These are phyloP conservation scores for Chrysogorgia sp. DNA, from an alignment of 92 coral and sea anemone species.

Conservation along the genomic window DNA sequence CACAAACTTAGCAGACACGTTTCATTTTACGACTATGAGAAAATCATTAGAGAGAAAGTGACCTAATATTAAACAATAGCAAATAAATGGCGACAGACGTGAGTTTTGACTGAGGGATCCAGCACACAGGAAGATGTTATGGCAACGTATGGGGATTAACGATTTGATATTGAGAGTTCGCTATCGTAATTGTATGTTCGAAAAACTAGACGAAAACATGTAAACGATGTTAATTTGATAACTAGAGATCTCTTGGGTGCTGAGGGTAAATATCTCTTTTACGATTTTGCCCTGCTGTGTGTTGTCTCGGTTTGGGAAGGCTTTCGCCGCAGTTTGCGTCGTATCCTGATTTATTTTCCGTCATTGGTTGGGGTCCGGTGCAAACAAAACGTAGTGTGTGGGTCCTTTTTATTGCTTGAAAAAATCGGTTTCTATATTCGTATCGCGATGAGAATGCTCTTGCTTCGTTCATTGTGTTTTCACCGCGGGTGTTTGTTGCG, in stretches of 20 bases:
- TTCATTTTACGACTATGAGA: neutral
- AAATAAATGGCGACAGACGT: neutral
- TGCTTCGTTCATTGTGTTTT: neutral
- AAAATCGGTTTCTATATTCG: conserved; percentile 25
- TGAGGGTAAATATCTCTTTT: conserved; percentile 40
- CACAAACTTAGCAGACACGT: neutral
- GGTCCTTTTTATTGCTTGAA: conserved; percentile 19
- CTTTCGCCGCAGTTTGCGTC: conserved; percentile 22
- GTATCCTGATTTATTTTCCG: neutral
- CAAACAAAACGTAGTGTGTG: conserved; percentile 33
- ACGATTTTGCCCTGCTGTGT: conserved; percentile 14
- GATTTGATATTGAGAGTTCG: neutral
- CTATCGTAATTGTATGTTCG: conserved; percentile 9
- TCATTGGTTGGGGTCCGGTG: conserved; percentile 16
- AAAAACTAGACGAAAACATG: conserved; percentile 24
- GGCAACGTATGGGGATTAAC: conserved; percentile 17
- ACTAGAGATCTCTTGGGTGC: conserved; percentile 21
- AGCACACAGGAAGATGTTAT: neutral
- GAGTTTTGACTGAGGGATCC: neutral
- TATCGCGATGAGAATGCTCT: neutral
- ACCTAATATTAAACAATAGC: neutral
- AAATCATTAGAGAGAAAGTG: neutral
- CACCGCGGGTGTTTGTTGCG: conserved; percentile 30
- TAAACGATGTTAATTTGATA: conserved; percentile 25
- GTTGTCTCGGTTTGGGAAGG: neutral